Evolutionary conservation across 2,113 vertebrate genomes (phyloP), one percentile per base, ranked within the genome.

Genomic region (Gallinago jamesoni): DNA sequence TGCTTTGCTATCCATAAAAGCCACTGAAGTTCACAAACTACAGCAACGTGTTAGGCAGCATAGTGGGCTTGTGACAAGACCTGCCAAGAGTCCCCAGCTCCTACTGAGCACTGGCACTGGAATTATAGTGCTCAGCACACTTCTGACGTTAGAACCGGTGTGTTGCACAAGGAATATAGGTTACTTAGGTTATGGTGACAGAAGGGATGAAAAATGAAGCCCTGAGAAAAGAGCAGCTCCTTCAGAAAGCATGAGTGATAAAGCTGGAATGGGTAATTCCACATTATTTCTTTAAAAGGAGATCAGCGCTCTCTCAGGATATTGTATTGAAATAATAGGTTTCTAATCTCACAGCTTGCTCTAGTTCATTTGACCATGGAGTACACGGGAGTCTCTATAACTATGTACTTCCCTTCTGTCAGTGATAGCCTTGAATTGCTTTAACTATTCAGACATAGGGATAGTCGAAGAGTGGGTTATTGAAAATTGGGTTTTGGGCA

Each of bases 151-250:
- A 87, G 91, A 89, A 76, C 50, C 3, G 0, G 47, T 73, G 70
- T 93, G 81, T 83, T 87, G 87, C 87, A 92, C 87, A 84, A 91
- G 93, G 25, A 92, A 78, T 87, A 73, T 77, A 69, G 92, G 84
- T 95, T 95, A 84, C 82, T 89, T 92, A 79, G 83, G 76, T 94
- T 96, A 89, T 60, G 63, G 86, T 84, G 83, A 86, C 66, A 92
- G 93, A 87, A 94, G 48, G 52, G 89, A 96, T 83, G 94, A 91
- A 92, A 96, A 95, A 94, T 59, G 59, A 89, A 95, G 68, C 55
- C 57, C 94, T 84, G 76, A 88, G 59, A 96, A 96, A 92, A 94
- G 84, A 96, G 80, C 84, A 91, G 55, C 81, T 92, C 81, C 84
- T 94, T 87, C 70, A 89, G 84, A 95, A 94, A 82, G 52, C 23